These are phyloP conservation scores for Zootoca vivipara DNA, from an alignment of 2,113 vertebrate genomes.

Conservation along the genomic window DNA sequence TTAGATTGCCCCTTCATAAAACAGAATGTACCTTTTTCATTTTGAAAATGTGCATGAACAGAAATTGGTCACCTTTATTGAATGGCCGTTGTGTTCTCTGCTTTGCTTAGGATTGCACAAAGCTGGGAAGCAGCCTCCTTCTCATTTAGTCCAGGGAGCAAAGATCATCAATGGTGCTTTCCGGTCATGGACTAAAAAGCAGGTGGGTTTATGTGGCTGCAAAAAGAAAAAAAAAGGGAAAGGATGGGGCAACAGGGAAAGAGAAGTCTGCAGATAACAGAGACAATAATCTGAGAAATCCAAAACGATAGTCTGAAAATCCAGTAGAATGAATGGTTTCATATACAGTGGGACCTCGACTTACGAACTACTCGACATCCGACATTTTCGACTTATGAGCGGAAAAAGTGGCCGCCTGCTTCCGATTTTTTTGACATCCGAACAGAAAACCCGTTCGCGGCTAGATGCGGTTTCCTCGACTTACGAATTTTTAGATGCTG, in stretches of 20 bases:
- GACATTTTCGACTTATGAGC: too few species aligned
- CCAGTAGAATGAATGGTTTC: not conserved
- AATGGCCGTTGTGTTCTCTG: not conserved
- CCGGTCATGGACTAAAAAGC: conserved; percentile 98
- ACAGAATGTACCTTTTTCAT: not conserved
- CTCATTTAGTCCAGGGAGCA: conserved; percentile 94
- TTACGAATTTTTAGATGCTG: too few species aligned
- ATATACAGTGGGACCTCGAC: too few species aligned
- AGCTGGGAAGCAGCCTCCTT: conserved; percentile 90
- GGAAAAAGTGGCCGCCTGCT: too few species aligned
- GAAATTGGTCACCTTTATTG: not conserved
- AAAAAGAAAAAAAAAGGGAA: too few species aligned
- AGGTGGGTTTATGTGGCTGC: conserved; percentile 76
- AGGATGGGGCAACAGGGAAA: too few species aligned
- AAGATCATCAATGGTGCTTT: conserved; percentile 99
- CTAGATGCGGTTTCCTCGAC: too few species aligned
- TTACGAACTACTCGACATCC: too few species aligned
- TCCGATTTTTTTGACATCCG: too few species aligned
- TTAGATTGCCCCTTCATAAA: not conserved
- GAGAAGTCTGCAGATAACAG: not conserved
- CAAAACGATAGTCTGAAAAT: not conserved
- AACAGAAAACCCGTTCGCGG: too few species aligned
- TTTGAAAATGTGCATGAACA: not conserved
- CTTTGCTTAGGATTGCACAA: conserved; percentile 90
- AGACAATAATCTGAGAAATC: not conserved